Evolutionary conservation across 30 jellyfish, hydroid and myxozoan genomes (phyloP).

Genomic region (Aurelia coerulea): DNA sequence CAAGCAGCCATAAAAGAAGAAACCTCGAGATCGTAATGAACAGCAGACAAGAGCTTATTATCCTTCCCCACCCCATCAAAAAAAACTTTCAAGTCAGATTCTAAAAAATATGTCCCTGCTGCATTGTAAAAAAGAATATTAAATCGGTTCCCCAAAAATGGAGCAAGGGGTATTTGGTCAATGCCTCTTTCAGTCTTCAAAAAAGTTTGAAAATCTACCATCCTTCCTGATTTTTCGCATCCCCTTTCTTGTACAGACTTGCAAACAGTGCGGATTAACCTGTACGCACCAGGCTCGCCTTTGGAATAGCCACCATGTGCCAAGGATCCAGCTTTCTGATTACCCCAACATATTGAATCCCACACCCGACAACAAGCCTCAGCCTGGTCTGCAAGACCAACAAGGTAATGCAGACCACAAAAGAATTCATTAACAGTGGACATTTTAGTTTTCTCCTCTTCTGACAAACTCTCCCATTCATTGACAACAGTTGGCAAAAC

Average conservation of each 20-base stretch:
- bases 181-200: neutral
- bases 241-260: slow-evolving; percentile 62
- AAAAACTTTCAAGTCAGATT: slow-evolving; percentile 4
- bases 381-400: slow-evolving; percentile 66
- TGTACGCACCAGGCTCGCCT: slow-evolving; percentile 58
- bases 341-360: slow-evolving; percentile 50
- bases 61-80: slow-evolving; percentile 3
- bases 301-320: slow-evolving; percentile 60
- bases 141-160: slow-evolving; percentile 44
- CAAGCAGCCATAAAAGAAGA: neutral
- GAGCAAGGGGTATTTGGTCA: slow-evolving; percentile 26
- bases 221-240: slow-evolving; percentile 48
- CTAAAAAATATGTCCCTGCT: neutral
- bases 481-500: slow-evolving; percentile 28
- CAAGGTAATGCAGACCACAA: slow-evolving; percentile 64
- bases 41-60: slow-evolving; percentile 27
- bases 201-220: slow-evolving; percentile 41
- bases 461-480: slow-evolving; percentile 29
- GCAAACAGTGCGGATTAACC: slow-evolving; percentile 39
- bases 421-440: slow-evolving; percentile 11
- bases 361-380: slow-evolving; percentile 47
- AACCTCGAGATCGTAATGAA: slow-evolving; percentile 21
- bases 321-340: slow-evolving; percentile 54
- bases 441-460: slow-evolving; percentile 5
- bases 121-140: slow-evolving; percentile 37